A percentile compares a stretch with the other conserved stretches of the same genome.
Conservation (phyloP, 2,888 invertebrate genomes). For the Amphipyra berbera region DNA sequence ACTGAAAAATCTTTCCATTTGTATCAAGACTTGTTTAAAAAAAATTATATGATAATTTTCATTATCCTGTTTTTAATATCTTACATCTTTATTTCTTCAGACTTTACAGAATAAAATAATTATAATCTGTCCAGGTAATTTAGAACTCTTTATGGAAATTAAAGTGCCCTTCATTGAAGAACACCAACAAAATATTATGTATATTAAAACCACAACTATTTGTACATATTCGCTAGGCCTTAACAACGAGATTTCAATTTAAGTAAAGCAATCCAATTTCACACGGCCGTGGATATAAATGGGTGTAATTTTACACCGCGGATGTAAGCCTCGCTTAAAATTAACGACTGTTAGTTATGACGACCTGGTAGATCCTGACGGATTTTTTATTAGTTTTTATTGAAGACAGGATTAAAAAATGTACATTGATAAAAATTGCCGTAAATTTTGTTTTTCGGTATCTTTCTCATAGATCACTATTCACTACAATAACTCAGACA, state of each 20-base stretch:
- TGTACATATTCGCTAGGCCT: conserved; percentile 34
- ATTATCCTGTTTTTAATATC: no score
- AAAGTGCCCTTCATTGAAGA: conserved; percentile 15
- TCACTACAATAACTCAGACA: no score
- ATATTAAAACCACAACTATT: conserved; percentile 33
- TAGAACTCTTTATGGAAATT: no score
- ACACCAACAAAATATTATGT: conserved; percentile 21
- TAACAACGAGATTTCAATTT: conserved; percentile 75
- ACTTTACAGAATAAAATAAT: no score
- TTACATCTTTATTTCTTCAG: no score
- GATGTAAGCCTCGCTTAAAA: conserved; percentile 59
- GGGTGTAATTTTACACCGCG: conserved; percentile 68
- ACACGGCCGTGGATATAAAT: conserved; percentile 76
- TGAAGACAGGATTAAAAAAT: conserved; percentile 4
- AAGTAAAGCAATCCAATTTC: conserved; percentile 79
- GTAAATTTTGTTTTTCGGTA: not conserved
- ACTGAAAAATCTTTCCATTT: no score
- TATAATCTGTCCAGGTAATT: no score
- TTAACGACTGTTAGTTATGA: conserved; percentile 63
- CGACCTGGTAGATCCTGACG: conserved; percentile 45
- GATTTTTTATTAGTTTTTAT: conserved; percentile 41
- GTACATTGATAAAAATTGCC: not conserved
- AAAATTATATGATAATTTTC: no score
- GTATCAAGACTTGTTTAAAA: no score
- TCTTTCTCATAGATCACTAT: no score